Conservation (phyloP, 2,888 invertebrate genomes). For the Cantharis lateralis region DNA sequence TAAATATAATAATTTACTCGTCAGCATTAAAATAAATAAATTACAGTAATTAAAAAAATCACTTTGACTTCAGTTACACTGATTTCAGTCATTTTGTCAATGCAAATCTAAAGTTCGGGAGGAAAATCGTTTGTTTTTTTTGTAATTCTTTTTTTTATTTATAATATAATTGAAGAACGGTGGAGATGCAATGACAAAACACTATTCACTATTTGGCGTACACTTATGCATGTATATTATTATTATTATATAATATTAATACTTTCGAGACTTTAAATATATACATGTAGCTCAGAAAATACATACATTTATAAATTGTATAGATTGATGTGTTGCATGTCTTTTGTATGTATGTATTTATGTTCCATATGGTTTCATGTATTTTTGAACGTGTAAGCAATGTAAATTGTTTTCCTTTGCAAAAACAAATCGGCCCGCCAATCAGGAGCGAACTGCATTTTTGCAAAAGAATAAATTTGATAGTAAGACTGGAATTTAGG, state of each 20-base stretch:
- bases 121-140: not conserved
- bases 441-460: not conserved
- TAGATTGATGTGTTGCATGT: slow-evolving; percentile 39
- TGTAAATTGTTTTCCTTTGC: slow-evolving; percentile 28
- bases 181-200: slow-evolving; percentile 44
- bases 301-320: slow-evolving; percentile 52
- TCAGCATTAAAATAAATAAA: slow-evolving; percentile 55
- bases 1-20: slow-evolving; percentile 51
- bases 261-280: slow-evolving; percentile 46
- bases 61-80: slow-evolving; percentile 55
- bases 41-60: slow-evolving; percentile 55
- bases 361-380: slow-evolving; percentile 45
- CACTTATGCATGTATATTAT: slow-evolving; percentile 48
- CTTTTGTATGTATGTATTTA: slow-evolving; percentile 41
- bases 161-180: not conserved
- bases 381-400: slow-evolving; percentile 59
- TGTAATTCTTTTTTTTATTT: not conserved
- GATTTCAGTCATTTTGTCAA: slow-evolving; percentile 44
- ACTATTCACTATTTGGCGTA: slow-evolving; percentile 54
- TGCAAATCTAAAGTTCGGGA: slow-evolving; percentile 40
- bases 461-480: slow-evolving; percentile 1
- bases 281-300: slow-evolving; percentile 54
- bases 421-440: not conserved
- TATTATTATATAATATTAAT: slow-evolving; percentile 42
- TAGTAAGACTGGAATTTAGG: slow-evolving; percentile 40